Base-by-base conservation (phyloP, 2,888 invertebrate species). In the Oligia strigilis region DNA sequence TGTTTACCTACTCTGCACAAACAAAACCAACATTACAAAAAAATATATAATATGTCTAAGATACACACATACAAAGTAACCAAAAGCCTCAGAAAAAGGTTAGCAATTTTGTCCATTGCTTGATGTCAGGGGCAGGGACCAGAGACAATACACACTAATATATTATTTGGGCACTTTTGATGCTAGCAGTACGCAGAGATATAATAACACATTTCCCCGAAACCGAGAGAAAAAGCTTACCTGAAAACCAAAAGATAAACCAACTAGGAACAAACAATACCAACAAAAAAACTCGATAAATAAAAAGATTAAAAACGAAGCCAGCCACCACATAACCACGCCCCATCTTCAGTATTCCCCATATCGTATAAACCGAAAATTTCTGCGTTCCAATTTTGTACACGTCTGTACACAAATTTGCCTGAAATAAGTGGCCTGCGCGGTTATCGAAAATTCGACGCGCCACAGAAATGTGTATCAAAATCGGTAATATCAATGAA, bases 321-420 rank as follows among this genome's bases (percentile, higher is more conserved):
- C 62, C 49, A 65, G 19, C 46, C 23, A 73, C 52, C 67, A 62
- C 65, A 19, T 71, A 66, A n/a, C 62, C 78, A 70, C 77, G 52
- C 75, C 86, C 29, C 46, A 70, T 76, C 86, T 82, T 77, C 62
- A 70, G 69, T 76, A 72, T 82, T 80, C 66, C 69, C 69, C 75
- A 65, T 84, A 87, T 79, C 84, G 76, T 69, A 86, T 86, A 80
- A 84, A 77, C 75, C 76, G 85, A 84, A 85, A 83, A 87, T 87
- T 86, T 81, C 90, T 90, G 87, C 91, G 92, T 93, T 92, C 93
- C 92, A 93, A 94, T 95, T 94, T 94, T 84, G 90, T 86, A 91
- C 93, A 93, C 93, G 93, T 93, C 91, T 91, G 92, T 93, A 91
- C 92, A 94, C 94, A 95, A 95, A 94, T 94, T 94, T 91, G 89